Evolutionary conservation across 2,113 vertebrate species (phyloP), one percentile per base, ranked within the genome.

Genomic region (Choloepus hoffmanni): DNA sequence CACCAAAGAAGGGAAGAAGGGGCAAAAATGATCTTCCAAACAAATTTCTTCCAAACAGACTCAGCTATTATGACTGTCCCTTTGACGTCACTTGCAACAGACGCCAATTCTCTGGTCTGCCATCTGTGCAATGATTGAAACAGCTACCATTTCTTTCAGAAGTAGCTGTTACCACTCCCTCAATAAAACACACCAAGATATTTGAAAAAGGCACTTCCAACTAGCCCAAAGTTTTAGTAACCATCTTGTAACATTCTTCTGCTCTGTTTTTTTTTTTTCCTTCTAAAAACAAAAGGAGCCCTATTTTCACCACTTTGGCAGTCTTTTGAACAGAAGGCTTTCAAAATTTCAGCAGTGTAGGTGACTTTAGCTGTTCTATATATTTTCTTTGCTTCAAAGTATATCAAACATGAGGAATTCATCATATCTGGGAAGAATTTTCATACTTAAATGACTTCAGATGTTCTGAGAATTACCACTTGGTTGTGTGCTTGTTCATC

Each of bases 271-370:
- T 82, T 94, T 85, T 28, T 62, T 16, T 79, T 92, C 82, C 70
- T 68, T 72, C 82, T 90, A 92, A 90, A 94, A 78, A 85, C 40
- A 94, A 96, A 79, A 87, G n/a, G 0, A 85, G 82, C 6, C 86
- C 76, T 86, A 85, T 73, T 90, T 96, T 89, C 33, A 92, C 45
- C 14, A 89, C 63, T 62, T 62, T 72, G 43, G 26, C 24, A 76
- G 50, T 5, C 60, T 89, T 96, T 36, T 84, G 40, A 90, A 92
- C 5, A 95, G 24, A 68, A 28, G 15, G 19, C 50, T 95, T 97
- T 77, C n/a, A 88, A 55, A 90, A 94, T 58, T 95, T 62, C 77
- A 85, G 85, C 23, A 95, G 19, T 33, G 83, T 0, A 85, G 45
- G 23, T 94, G 43, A 85, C 36, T 81, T 40, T 21, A 96, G 40